Base-by-base conservation (phyloP, 1,140 invertebrate genomes). In the Diprion similis region DNA sequence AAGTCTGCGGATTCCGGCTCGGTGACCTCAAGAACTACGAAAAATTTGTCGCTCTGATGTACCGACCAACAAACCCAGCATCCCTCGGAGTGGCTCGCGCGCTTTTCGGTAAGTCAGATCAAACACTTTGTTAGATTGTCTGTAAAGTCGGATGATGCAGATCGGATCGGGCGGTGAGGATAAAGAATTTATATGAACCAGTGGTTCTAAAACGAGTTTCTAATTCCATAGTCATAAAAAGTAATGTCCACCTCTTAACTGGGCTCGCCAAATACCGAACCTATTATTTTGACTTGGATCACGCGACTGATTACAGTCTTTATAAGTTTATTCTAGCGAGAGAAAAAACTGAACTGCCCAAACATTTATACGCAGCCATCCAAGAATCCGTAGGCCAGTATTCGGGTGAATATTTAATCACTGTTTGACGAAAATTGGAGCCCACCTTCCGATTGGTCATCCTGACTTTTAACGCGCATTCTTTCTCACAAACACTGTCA, bases 31-130 rank as follows among this genome's bases (percentile, higher is more conserved):
- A 67, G 1, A 79, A 69, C 68, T 86, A 83, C 68, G 76, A 84
- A 0, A 82, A 73, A 47, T 83, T 95, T 19, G 86, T 90, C 0
- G 70, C 77, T 11, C 89, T 92, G 70, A 82, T 96, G 76, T 91
- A 94, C 78, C 81, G 87, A 46, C 93, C 93, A 0, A 91, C 90
- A n/a, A 93, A 96, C 88, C 90, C 93, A 10, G 91, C 94, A 0
- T 92, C 92, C 81, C 88, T 96, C 24, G 95, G 93, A n/a, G 84
- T 95, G 0, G 90, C 92, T 15, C 90, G 95, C 71, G 91, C 94
- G 76, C 83, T 95, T 0, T 96, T 94, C 84, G 95, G 94, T 95
- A 88, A 92, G 88, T 78, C 83, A 77, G 86, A 78, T 76, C 24
- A 3, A 17, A 59, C 4, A 66, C 17, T 18, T 66, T 64, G 59